These are phyloP conservation scores for Belgica antarctica DNA, from an alignment of 2,888 invertebrate genomes.

Conservation along the genomic window DNA sequence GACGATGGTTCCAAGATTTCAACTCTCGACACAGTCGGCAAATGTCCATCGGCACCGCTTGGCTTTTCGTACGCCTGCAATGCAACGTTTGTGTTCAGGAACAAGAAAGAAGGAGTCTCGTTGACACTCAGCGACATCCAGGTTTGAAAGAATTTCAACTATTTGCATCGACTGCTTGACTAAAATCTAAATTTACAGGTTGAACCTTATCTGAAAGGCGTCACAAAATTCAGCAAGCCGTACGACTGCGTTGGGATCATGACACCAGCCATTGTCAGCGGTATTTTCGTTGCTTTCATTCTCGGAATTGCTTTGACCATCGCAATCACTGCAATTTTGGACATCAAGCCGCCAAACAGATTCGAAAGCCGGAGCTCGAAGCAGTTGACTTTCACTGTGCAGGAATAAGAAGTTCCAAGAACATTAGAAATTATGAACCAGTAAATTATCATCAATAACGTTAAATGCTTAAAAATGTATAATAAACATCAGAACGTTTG, in stretches of 20 bases:
- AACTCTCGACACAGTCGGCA: constrained; percentile 48
- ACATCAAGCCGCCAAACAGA: constrained; percentile 92
- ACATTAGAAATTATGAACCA: background rate
- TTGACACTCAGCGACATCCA: constrained; percentile 56
- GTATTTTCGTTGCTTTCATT: constrained; percentile 75
- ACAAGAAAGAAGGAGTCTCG: constrained; percentile 56
- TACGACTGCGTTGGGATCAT: constrained; percentile 92
- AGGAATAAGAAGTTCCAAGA: constrained; percentile 60
- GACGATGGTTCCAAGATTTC: constrained; percentile 52
- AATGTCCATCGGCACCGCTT: constrained; percentile 57
- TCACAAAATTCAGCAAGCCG: constrained; percentile 66
- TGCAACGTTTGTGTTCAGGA: constrained; percentile 56
- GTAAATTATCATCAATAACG: background rate
- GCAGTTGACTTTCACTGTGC: constrained; percentile 77
- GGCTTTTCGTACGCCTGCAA: constrained; percentile 61
- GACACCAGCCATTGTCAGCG: constrained; percentile 88
- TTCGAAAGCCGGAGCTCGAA: constrained; percentile 96
- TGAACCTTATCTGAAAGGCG: constrained; percentile 59
- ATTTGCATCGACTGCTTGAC: background rate
- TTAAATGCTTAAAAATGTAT: background rate
- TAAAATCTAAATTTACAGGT: constrained; percentile 53
- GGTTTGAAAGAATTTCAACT: constrained; percentile 51
- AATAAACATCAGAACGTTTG: background rate
- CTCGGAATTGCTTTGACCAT: constrained; percentile 73
- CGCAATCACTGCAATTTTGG: constrained; percentile 83